These are phyloP conservation scores for Corythornis leucogaster DNA, from an alignment of 2,797 vertebrate genomes.

Conservation along the genomic window DNA sequence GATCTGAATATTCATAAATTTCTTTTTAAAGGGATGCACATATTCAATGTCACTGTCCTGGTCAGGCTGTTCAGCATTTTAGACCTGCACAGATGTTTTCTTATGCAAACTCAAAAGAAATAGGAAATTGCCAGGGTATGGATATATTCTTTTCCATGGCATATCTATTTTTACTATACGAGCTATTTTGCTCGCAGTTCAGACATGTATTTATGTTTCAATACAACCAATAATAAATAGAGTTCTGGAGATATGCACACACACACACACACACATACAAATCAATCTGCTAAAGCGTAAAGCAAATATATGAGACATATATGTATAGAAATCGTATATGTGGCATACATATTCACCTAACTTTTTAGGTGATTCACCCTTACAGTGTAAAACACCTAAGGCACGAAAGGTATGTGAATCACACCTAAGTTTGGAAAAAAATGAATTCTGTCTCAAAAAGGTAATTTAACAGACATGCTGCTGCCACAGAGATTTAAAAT, in stretches of 20 bases:
- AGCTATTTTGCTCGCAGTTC: not conserved
- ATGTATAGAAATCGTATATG: not conserved
- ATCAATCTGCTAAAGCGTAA: not conserved
- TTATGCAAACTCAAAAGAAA: not conserved
- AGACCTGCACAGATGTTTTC: not conserved
- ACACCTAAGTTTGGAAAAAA: not conserved
- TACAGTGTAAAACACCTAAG: not conserved
- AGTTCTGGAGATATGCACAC: not conserved
- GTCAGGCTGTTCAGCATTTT: not conserved
- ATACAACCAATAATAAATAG: not conserved
- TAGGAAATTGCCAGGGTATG: not conserved
- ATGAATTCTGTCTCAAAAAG: not conserved
- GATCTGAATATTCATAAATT: not conserved
- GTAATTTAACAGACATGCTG: not conserved
- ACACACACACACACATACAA: rapidly evolving
- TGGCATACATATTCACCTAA: not conserved
- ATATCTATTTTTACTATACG: not conserved
- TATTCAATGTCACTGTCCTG: not conserved
- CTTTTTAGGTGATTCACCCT: not conserved
- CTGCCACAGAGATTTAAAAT: not conserved
- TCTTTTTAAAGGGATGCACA: not conserved
- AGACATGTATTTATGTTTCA: not conserved
- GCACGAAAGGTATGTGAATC: not conserved
- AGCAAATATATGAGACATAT: not conserved
- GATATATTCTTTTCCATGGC: not conserved